Evolutionary conservation across 1,140 invertebrate species (phyloP).

Genomic region (Hestina assimilis): DNA sequence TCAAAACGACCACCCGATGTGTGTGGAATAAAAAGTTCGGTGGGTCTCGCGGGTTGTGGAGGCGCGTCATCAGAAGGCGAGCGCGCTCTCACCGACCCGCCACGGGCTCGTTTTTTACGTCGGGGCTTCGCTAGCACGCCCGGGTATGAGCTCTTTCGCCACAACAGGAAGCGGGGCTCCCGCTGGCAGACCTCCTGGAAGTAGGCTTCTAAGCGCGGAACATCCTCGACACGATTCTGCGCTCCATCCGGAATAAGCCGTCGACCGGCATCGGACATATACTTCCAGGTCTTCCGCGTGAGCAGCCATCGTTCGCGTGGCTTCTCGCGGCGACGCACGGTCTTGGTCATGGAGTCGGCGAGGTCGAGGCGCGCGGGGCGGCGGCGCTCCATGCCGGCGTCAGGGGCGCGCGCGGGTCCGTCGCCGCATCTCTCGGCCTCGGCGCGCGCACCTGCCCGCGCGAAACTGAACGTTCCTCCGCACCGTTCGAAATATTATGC

Average conservation of each 20-base stretch:
- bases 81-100: slow-evolving; percentile 82
- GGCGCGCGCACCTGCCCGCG: slow-evolving; percentile 65
- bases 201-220: slow-evolving; percentile 88
- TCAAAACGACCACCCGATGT: slow-evolving; percentile 82
- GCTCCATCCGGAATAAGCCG: slow-evolving; percentile 88
- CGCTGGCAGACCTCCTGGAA: slow-evolving; percentile 89
- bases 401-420: slow-evolving; percentile 39
- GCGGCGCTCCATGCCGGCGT: slow-evolving; percentile 66
- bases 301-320: slow-evolving; percentile 90
- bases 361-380: slow-evolving; percentile 52
- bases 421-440: slow-evolving; percentile 56
- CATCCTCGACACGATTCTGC: slow-evolving; percentile 84
- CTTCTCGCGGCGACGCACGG: slow-evolving; percentile 77
- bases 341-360: slow-evolving; percentile 76
- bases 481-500: slow-evolving; percentile 66
- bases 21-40: slow-evolving; percentile 74
- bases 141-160: slow-evolving; percentile 89
- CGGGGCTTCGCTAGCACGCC: slow-evolving; percentile 81
- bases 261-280: slow-evolving; percentile 93
- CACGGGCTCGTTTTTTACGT: slow-evolving; percentile 78
- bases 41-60: slow-evolving; percentile 56
- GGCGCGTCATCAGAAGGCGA: slow-evolving; percentile 81
- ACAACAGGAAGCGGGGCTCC: slow-evolving; percentile 87
- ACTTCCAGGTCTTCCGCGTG: slow-evolving; percentile 92
- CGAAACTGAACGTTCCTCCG: slow-evolving; percentile 65